Base-by-base conservation (phyloP, 2,113 vertebrate species). In the Fulmarus glacialis region DNA sequence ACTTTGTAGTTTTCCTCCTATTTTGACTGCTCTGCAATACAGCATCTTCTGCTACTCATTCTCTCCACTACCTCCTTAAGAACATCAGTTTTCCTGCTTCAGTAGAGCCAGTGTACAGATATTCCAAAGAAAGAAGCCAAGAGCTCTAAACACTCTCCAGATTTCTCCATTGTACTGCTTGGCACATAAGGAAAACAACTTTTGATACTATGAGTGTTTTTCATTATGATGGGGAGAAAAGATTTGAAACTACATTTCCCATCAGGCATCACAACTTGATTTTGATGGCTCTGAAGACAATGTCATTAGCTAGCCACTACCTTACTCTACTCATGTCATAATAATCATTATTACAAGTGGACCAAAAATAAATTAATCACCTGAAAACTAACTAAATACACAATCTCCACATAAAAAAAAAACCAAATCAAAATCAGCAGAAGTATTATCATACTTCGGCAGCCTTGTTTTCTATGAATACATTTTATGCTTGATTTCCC, bases 151-250 rank as follows among this genome's bases (percentile, higher is more conserved):
- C 68, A 19, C 87, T 36, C 89, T 80, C 52, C 26, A 81, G 24
- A 89, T 77, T 78, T 82, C 91, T 87, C 77, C 90, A 64, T 32
- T 73, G 89, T 94, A 96, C 92, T 96, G 3, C 97, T 88, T 95
- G 48, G n/a, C 15, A 74, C 10, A 55, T 3, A 72, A 45, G 38
- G 64, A 62, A 75, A 91, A 75, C 73, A 92, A 73, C 38, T 55
- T 92, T 79, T 50, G 66, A 94, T 73, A 47, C 47, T 32, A 30
- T 3, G 12, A 75, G 43, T 48, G 30, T 17, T 81, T 80, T 85
- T 30, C 64, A 53, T 34, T 62, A 71, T 24, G 15, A 63, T 36
- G 55, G 14, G n/a, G 26, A 73, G 50, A 83, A 90, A 94, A 92
- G 40, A 74, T 52, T 68, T 64, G 67, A 83, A 92, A 70, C 89